Evolutionary conservation across 2,888 invertebrate species (phyloP), one percentile per base, ranked within the genome.

Genomic region (Ferrisia virgata): DNA sequence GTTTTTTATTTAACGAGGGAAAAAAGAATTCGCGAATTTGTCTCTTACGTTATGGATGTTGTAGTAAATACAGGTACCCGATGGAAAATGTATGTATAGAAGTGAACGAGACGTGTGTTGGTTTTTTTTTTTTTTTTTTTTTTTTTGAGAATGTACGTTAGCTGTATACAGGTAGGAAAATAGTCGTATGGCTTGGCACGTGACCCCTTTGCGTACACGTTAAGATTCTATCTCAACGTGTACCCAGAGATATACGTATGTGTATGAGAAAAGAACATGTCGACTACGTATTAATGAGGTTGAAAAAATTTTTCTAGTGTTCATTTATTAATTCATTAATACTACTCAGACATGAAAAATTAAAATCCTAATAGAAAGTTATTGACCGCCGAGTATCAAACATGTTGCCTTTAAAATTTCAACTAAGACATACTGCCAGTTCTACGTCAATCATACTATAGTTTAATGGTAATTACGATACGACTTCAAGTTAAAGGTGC

Each of bases 281-380:
- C 53, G 28, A 25, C 28, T 76, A 18, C 5, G 33, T 36, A 36
- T 72, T 72, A 18, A 76, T 18, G n/a, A 33, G 36, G 11, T 36
- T 76, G 72, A 36, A 22, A 64, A 76, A 53, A 22, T 53, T 72
- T 76, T 76, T 25, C 36, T 76, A 76, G 22, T 76, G 18, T 33
- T 2, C n/a, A 36, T 69, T 69, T 69, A 69, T 76, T 36, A 76
- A 76, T 76, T 76, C 72, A 76, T 76, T 76, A 18, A 36, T 11
- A 18, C 9, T 13, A 31, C n/a, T n/a, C n/a, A 31, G 72, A 76
- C 25, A 15, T n/a, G 72, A 76, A 76, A 76, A 76, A 36, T 76
- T 76, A 18, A 76, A 76, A 76, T 76, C 72, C 72, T 76, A 76
- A 76, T 36, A 64, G 72, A 76, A 76, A 76, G 72, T 36, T 76